Conservation (phyloP, 2,888 invertebrate genomes). For the Allygus modestus region DNA sequence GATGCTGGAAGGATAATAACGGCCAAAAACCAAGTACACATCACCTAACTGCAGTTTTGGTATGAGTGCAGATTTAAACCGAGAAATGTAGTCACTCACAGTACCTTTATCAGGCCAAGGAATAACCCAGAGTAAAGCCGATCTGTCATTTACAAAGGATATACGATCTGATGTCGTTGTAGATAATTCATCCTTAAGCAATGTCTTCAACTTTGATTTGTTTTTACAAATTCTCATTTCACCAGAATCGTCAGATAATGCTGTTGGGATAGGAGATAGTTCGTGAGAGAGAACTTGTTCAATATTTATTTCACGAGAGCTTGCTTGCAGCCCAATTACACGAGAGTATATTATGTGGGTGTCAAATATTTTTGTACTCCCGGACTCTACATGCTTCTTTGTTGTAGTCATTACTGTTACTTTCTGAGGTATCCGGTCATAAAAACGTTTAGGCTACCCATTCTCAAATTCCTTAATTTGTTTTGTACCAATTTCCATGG, state of each 20-base stretch:
- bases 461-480: neutral
- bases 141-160: neutral
- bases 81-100: neutral
- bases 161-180: neutral
- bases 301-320: neutral
- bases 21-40: neutral
- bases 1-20: neutral
- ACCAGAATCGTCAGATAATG: neutral
- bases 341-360: neutral
- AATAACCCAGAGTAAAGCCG: neutral
- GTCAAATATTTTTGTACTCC: neutral
- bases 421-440: neutral
- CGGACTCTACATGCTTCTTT: neutral
- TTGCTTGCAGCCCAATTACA: neutral
- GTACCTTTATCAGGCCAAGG: neutral
- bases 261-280: neutral
- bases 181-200: neutral
- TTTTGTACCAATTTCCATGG: neutral
- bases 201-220: neutral
- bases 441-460: neutral
- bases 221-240: neutral
- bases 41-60: neutral
- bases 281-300: neutral
- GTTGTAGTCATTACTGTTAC: neutral
- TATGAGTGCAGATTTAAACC: neutral